A percentile compares a stretch with the other conserved stretches of the same genome.
phyloP scores from a whole-genome alignment of 2,797 vertebrate genomes.

The Clarias fuscus region DNA sequence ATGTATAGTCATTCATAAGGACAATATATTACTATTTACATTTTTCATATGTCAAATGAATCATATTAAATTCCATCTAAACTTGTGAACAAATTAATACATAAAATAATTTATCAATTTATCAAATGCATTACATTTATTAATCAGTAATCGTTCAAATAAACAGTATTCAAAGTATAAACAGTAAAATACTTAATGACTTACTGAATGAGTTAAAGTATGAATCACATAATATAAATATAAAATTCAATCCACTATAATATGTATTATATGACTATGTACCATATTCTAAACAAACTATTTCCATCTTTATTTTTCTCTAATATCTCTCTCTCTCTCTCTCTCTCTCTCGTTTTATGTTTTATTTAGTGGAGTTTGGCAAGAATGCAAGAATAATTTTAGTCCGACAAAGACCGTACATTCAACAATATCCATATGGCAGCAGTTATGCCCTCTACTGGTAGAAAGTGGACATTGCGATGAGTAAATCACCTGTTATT shows the following conservation, averaged over 20 bases:
- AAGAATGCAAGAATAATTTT: neutral
- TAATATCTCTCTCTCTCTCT: neutral
- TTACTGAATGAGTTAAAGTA: neutral
- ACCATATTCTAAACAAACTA: no score
- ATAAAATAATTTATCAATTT: conserved; percentile 2
- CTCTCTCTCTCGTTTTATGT: neutral
- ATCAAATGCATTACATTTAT: neutral
- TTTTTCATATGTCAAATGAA: neutral
- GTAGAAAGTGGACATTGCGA: neutral
- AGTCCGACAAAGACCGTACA: neutral
- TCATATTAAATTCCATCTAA: neutral
- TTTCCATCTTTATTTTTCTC: neutral
- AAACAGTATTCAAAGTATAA: neutral
- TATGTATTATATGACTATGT: neutral
- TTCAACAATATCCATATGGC: neutral
- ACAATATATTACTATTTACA: neutral
- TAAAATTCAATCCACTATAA: neutral
- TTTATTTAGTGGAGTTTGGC: neutral
- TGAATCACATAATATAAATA: conserved; percentile 2
- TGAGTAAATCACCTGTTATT: neutral
- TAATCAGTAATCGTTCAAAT: neutral
- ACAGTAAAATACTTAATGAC: no score
- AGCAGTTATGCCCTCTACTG: neutral
- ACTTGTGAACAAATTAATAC: neutral
- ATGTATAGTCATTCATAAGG: neutral